phyloP scores from a whole-genome alignment of 2,113 vertebrate species.

The Arenaria interpres region DNA sequence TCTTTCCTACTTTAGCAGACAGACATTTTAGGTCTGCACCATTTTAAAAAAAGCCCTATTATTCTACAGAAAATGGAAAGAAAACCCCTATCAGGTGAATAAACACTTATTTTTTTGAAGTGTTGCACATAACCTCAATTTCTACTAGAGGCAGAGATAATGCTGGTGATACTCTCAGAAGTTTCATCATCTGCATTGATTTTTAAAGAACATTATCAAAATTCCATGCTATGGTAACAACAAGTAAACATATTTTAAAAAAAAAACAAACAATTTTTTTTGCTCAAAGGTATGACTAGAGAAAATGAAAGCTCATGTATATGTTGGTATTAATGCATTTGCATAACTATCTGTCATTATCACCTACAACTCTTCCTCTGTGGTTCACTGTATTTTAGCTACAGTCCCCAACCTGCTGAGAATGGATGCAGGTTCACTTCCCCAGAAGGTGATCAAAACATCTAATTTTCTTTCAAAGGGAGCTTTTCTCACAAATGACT shows the following conservation, averaged over 20 bases:
- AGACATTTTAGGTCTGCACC: neutral
- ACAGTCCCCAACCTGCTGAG: neutral
- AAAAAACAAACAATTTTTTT: neutral
- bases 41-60: neutral
- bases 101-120: neutral
- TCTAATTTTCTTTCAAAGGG: conserved; percentile 7
- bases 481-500: conserved; percentile 35
- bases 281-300: neutral
- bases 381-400: neutral
- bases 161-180: neutral
- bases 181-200: neutral
- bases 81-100: neutral
- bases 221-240: neutral
- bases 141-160: neutral
- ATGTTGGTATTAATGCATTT: neutral
- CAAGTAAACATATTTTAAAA: neutral
- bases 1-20: neutral
- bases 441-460: neutral
- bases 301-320: neutral
- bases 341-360: neutral
- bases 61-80: neutral
- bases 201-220: neutral
- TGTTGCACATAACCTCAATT: neutral
- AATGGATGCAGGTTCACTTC: neutral
- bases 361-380: neutral